Evolutionary conservation across 2,888 invertebrate genomes (phyloP), one percentile per base, ranked within the genome.

Genomic region (Prenolepis imparis): DNA sequence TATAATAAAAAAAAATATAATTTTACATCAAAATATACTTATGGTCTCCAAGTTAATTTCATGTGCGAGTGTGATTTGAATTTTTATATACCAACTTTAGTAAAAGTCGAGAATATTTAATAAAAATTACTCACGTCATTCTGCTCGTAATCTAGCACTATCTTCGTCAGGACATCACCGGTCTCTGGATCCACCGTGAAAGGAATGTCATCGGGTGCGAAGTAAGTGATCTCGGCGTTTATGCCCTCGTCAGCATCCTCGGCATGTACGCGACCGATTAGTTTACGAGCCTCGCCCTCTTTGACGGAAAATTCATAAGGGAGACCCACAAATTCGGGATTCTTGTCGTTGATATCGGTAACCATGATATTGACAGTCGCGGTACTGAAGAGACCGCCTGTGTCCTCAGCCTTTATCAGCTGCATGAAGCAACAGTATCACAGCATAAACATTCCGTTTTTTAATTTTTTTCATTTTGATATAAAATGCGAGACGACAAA

Each of bases 331-430:
- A 98, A 98, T 92, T 97, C 97, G 0, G 98, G 98, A 94, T 98
- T 98, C 92, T 98, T 98, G 92, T 98, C 98, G 93, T 98, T 98
- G 86, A 98, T 98, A 91, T 98, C 98, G 0, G 98, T 98, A 1
- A 98, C 98, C 93, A 97, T 97, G 81, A 98, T 97, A 91, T 98
- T 98, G 0, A 98, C 97, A 0, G 97, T 98, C 0, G 98, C 97
- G 1, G 97, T 98, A 90, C 97, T 97, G 0, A 97, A 96, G 55
- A 98, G 94, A 64, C 97, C 97, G 1, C 98, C 98, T 36, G 97
- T 97, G 93, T 98, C 98, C 94, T 98, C 98, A 0, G 98, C 98
- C 95, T 96, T 97, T 73, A 98, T 96, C 92, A 97, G 96, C 97
- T 80, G 39, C 3, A 21, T 18, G 24, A 44, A 59, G 1, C 18